phyloP scores from a whole-genome alignment of 1,140 invertebrate species.

The Dreissena rostriformis region DNA sequence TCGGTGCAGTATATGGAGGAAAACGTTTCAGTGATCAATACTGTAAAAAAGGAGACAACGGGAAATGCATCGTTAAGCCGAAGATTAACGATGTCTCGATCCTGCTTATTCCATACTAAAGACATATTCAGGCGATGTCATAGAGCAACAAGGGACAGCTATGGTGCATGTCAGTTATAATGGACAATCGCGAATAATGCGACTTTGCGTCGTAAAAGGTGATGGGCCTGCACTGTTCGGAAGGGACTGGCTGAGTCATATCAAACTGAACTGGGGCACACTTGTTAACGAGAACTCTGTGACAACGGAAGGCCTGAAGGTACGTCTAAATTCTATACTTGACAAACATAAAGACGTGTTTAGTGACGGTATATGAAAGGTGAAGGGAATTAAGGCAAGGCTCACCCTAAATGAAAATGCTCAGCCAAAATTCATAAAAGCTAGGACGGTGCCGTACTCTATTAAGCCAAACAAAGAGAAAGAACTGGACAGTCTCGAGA shows the following conservation, averaged over 20 bases:
- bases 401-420: conserved; percentile 34
- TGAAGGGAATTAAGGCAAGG: conserved; percentile 42
- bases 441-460: conserved; percentile 78
- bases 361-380: not conserved
- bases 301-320: not conserved
- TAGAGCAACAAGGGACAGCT: not conserved
- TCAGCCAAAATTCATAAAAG: conserved; percentile 57
- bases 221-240: conserved; percentile 41
- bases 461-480: conserved; percentile 75
- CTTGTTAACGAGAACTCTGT: not conserved
- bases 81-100: conserved; percentile 18
- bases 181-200: conserved; percentile 8
- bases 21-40: not conserved
- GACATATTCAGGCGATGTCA: conserved; percentile 46
- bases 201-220: conserved; percentile 24
- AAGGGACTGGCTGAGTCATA: conserved; percentile 33
- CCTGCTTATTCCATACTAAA: not conserved
- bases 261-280: conserved; percentile 32
- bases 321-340: not conserved
- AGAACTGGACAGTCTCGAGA: conserved; percentile 77
- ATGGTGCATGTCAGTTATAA: conserved; percentile 24
- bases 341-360: not conserved
- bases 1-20: not conserved
- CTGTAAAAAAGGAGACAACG: not conserved
- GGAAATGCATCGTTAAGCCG: not conserved